Base-by-base conservation (phyloP, 1,140 invertebrate species). In the Lasioglossum baleicum region DNA sequence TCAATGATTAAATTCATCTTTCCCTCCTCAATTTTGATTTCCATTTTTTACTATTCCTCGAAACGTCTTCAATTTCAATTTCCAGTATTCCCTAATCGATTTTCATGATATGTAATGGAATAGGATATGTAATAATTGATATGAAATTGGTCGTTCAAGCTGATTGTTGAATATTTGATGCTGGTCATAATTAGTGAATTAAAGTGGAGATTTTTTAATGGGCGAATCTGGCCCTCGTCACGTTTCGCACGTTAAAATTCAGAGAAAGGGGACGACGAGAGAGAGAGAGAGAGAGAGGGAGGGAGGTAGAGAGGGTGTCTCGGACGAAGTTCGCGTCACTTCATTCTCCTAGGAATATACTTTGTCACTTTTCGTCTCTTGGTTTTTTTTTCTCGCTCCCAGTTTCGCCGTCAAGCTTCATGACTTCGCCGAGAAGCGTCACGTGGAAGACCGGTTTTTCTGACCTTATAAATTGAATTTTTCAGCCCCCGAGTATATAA, bases 361-460 rank as follows among this genome's bases (percentile, higher is more conserved):
- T 72, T 86, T 69, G 71, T 68, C 80, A 53, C 81, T 72, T 82
- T 11, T 48, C 44, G 44, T 48, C 44, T 48, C 44, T 48, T 48
- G 44, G 5, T 53, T 53, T 51, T 51, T 51, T 51, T 58, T 82
- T 83, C 69, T 83, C 69, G 73, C 80, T 56, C 73, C 64, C 53
- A 76, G 75, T 63, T 56, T 75, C 48, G 72, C 56, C 66, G 75
- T 75, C 58, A 83, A 81, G 81, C 79, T 75, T 83, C 81, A 73
- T 63, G 81, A 83, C 74, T 71, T 75, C 65, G 81, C 83, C 81
- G 78, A 67, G 35, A 83, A 83, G 78, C 81, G 82, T 78, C 85
- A 69, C 84, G 76, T 79, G 85, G 84, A 87, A 87, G 85, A 82
- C 85, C 85, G 68, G 61, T 79, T 76, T 81, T 78, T 83, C 65